These are phyloP conservation scores for Patella pellucida DNA, from an alignment of 2,888 invertebrate species.

Conservation along the genomic window DNA sequence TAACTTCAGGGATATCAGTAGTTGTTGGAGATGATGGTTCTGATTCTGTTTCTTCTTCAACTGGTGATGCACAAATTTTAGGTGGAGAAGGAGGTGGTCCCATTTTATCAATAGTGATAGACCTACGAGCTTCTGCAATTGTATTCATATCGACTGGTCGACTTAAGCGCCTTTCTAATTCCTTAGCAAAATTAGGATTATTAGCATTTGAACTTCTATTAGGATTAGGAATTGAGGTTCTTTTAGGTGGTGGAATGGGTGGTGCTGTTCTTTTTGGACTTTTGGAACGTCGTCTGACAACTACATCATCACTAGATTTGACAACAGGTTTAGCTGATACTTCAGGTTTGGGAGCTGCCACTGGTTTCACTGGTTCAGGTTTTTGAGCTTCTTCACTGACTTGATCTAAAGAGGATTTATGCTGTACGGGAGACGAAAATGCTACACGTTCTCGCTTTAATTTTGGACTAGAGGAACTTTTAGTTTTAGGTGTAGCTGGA, in stretches of 20 bases:
- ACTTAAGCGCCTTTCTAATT: slow-evolving; percentile 53
- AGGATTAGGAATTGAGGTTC: slow-evolving; percentile 39
- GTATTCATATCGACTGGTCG: slow-evolving; percentile 24
- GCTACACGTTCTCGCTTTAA: slow-evolving; percentile 26
- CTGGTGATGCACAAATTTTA: slow-evolving; percentile 33
- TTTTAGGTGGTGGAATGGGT: slow-evolving; percentile 40
- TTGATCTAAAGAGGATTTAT: neutral
- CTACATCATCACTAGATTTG: slow-evolving; percentile 37
- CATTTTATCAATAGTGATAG: slow-evolving; percentile 40
- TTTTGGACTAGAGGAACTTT: slow-evolving; percentile 39
- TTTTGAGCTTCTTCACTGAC: slow-evolving; percentile 9
- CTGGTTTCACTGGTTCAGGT: slow-evolving; percentile 13
- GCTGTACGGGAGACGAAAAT: neutral
- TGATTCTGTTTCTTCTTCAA: slow-evolving; percentile 19
- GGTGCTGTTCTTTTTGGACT: slow-evolving; percentile 58
- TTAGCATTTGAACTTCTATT: slow-evolving; percentile 34
- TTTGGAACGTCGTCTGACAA: slow-evolving; percentile 50
- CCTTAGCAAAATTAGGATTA: slow-evolving; percentile 51
- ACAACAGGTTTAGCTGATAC: slow-evolving; percentile 7
- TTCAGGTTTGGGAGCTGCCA: slow-evolving; percentile 13
- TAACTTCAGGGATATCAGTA: slow-evolving; percentile 16
- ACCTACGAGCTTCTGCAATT: slow-evolving; percentile 30
- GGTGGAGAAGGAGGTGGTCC: slow-evolving; percentile 31
- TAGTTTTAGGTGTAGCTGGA: slow-evolving; percentile 26
- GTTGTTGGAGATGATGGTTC: slow-evolving; percentile 2